Evolutionary conservation across 2,888 invertebrate genomes (phyloP), one percentile per base, ranked within the genome.

Genomic region (Agonopterix arenella): DNA sequence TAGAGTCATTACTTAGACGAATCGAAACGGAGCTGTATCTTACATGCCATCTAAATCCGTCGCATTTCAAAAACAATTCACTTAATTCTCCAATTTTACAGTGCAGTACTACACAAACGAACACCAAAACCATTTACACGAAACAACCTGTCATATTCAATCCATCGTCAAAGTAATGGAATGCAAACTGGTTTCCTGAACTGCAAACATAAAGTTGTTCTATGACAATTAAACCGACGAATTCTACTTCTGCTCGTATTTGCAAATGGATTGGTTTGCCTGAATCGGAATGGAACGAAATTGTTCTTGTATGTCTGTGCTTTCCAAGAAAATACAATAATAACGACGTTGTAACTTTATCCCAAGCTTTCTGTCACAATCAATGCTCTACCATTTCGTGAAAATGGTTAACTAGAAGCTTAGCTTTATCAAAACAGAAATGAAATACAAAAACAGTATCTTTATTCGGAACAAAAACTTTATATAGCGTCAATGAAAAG

Each of bases 181-280:
- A 11, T 18, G 44, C 40, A 49, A 52, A 48, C 36, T 8, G 52
- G 44, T 41, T 49, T 28, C 47, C 37, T 11, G 2, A 51, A 10
- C 44, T 28, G 53, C 46, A 52, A 50, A 50, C 28, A 36, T 55
- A 59, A 57, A 13, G 43, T 70, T 55, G 80, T 65, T 56, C 56
- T 65, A 56, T 56, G 67, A 81, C 83, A 84, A 84, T 84, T 84
- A 84, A 84, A 78, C 70, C 72, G 64, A 70, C 73, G 73, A 75
- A 76, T 77, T 71, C 70, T 69, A 75, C 68, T 74, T 74, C 72
- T 44, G 45, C 48, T 48, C 49, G 46, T 75, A 76, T 79, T 76
- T 76, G 77, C 80, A 84, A 85, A 85, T 85, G 85, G 84, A 85
- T 84, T 84, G 83, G 84, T 77, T 82, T 77, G 83, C 72, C 72